A percentile compares a stretch with the other conserved stretches of the same genome.
phyloP scores from a whole-genome alignment of 2,797 vertebrate genomes.

The Erpetoichthys calabaricus region DNA sequence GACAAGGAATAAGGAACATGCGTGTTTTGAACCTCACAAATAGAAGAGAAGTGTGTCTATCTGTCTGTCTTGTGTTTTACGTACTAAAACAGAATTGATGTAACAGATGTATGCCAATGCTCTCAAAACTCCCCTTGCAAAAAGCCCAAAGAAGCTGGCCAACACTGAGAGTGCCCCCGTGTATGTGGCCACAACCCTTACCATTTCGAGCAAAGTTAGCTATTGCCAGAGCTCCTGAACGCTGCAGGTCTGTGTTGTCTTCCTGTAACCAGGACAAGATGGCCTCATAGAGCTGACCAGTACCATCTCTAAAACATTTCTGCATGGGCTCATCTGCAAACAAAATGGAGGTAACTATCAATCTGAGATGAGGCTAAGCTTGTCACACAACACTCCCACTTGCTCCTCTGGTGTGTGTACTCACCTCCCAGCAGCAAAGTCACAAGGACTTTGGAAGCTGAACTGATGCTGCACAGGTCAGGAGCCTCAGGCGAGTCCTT shows the following conservation, averaged over 20 bases:
- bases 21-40: background rate
- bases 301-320: conserved; percentile 52
- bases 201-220: conserved; percentile 58
- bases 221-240: conserved; percentile 41
- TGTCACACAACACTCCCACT: background rate
- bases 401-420: conserved; percentile 14
- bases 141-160: too few species aligned
- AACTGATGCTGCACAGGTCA: conserved; percentile 71
- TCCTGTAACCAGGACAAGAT: conserved; percentile 48
- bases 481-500: conserved; percentile 45
- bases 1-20: too few species aligned
- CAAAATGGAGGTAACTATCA: background rate
- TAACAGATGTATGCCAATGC: background rate
- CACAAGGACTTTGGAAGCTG: conserved; percentile 75
- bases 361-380: background rate
- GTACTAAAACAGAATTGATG: background rate
- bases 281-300: conserved; percentile 45
- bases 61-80: background rate
- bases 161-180: background rate
- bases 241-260: conserved; percentile 48
- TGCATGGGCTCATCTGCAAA: conserved; percentile 53
- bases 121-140: too few species aligned
- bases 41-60: background rate
- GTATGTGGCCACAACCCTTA: conserved; percentile 17
- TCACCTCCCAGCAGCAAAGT: conserved; percentile 73